Base-by-base conservation (phyloP, 2,113 vertebrate genomes). In the Xenopus borealis region DNA sequence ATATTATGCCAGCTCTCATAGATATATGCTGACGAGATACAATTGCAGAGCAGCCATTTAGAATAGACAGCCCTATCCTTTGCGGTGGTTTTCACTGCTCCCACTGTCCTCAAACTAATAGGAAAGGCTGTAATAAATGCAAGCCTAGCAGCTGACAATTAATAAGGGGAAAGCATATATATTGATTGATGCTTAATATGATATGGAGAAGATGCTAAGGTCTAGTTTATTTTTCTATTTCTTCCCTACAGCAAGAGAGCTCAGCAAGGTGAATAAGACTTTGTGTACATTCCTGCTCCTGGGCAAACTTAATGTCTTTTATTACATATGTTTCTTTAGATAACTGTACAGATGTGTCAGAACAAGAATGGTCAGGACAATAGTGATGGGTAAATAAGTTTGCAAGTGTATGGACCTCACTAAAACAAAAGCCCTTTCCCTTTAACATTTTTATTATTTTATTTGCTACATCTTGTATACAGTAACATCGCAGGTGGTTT, bases 1-100 rank as follows among this genome's bases (percentile, higher is more conserved):
- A 66, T 81, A 81, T 82, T 83, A 78, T 64, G 81, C 85, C 83
- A 2, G 45, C 71, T 80, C 80, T 83, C 83, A 80, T 82, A 81
- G 64, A 78, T 81, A 23, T 74, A 44, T 83, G 82, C 81, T 83
- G 81, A 80, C 79, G 82, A 85, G 84, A 79, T 0, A 61, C 81
- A 80, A 63, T 81, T 85, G 81, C 78, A 75, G 76, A 6, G 8
- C 78, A 80, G 77, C 66, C 65, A 9, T 81, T 63, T 72, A 78
- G 33, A 40, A 40, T 40, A 77, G 79, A 79, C 73, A 59, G 63
- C 76, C 80, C 76, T 45, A 46, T 77, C 46, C 0, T 27, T 2
- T 83, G 63, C 75, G 0, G 0, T 62, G 66, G 72, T 85, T 81
- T 81, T 68, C 0, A 0, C 78, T 69, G 63, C 62, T 63, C 19